Conservation (phyloP, 1,140 invertebrate genomes). For the Antheraea pernyi region DNA sequence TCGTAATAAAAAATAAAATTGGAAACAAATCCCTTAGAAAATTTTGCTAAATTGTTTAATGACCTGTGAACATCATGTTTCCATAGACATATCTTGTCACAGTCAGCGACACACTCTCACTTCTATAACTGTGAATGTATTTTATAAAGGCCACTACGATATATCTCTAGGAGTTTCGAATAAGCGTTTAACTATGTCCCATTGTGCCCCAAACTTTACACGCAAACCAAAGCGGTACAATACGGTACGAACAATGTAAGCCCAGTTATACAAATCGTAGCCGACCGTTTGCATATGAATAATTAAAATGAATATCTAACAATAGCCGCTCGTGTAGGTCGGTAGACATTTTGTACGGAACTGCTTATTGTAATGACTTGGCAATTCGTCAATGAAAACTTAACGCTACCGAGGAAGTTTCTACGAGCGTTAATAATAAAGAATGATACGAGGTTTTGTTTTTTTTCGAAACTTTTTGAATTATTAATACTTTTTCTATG, state of each 20-base stretch:
- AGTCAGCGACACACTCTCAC: too few relatives aligned
- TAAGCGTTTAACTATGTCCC: neutral
- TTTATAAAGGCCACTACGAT: too few relatives aligned
- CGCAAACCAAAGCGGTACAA: conserved; percentile 3
- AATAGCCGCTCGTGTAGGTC: conserved; percentile 11
- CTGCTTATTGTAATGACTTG: neutral
- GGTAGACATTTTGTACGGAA: neutral
- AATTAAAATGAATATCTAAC: conserved; percentile 21
- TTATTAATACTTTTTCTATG: neutral
- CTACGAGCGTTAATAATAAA: neutral
- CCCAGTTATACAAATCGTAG: conserved; percentile 17
- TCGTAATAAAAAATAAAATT: too few relatives aligned
- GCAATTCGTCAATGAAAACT: neutral
- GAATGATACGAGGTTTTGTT: neutral
- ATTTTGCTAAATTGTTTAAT: too few relatives aligned
- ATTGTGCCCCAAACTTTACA: conserved; percentile 7
- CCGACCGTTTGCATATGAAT: conserved; percentile 25
- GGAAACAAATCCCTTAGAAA: too few relatives aligned
- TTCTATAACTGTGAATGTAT: too few relatives aligned
- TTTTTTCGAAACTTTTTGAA: neutral
- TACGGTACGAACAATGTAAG: conserved; percentile 8
- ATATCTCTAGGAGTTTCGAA: neutral
- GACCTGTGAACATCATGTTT: too few relatives aligned
- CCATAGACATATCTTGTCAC: too few relatives aligned
- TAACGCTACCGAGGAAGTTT: neutral